A percentile compares a stretch with the other conserved stretches of the same genome.
These are phyloP conservation scores for Polydrusus pterygomalis DNA, from an alignment of 2,888 invertebrate genomes.

Conservation along the genomic window DNA sequence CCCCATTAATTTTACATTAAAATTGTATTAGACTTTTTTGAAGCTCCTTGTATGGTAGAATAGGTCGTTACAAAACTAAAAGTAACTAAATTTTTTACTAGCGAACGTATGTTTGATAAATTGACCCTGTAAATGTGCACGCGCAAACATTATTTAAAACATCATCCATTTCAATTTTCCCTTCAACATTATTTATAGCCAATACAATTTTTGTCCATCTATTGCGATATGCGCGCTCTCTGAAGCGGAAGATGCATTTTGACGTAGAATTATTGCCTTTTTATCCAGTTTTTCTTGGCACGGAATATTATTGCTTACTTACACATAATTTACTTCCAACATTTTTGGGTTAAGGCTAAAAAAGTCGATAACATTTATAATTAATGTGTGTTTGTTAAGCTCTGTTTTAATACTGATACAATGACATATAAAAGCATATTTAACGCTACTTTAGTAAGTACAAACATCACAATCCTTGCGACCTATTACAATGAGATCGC, in stretches of 20 bases:
- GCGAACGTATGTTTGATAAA: no score
- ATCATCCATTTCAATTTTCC: slow-evolving; percentile 45
- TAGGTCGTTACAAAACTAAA: no score
- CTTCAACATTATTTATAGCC: slow-evolving; percentile 42
- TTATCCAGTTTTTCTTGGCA: slow-evolving; percentile 44
- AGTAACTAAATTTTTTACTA: no score
- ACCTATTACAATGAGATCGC: no score
- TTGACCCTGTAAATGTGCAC: no score
- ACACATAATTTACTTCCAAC: slow-evolving; percentile 22
- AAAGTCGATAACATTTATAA: slow-evolving; percentile 1
- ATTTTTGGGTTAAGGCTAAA: slow-evolving; percentile 33
- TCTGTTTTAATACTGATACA: background rate
- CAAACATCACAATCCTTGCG: no score
- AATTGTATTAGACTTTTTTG: no score
- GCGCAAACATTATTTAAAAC: slow-evolving; percentile 3
- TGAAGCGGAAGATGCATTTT: slow-evolving; percentile 37
- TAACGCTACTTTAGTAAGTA: no score
- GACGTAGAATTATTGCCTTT: slow-evolving; percentile 43
- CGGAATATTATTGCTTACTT: slow-evolving; percentile 25
- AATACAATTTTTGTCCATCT: slow-evolving; percentile 15
- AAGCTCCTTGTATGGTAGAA: no score
- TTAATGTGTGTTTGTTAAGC: background rate
- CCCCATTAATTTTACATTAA: no score
- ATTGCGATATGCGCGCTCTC: slow-evolving; percentile 33
- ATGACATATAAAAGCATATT: no score